Conservation (phyloP, 2,797 vertebrate species). For the Poecilia gillii region DNA sequence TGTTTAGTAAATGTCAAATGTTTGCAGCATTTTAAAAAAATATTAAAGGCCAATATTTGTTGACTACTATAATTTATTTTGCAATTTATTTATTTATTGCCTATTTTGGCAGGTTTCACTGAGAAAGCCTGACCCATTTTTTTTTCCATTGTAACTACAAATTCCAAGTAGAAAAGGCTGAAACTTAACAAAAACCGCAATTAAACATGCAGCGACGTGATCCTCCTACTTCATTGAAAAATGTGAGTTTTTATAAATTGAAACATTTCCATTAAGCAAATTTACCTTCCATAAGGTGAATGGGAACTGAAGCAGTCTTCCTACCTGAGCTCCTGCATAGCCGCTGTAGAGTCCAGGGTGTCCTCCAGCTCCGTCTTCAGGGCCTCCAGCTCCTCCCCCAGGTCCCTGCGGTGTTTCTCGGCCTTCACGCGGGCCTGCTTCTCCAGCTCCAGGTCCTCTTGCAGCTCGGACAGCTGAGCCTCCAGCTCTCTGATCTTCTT, state of each 20-base stretch:
- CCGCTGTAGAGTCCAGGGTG: slow-evolving; percentile 94
- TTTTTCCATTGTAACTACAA: not conserved
- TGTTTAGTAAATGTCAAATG: too few relatives aligned
- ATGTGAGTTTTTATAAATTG: too few relatives aligned
- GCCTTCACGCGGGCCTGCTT: slow-evolving; percentile 89
- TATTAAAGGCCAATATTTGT: too few relatives aligned
- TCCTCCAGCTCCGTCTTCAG: slow-evolving; percentile 97
- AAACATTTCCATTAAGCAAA: too few relatives aligned
- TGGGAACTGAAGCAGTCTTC: not conserved
- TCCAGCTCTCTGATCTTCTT: slow-evolving; percentile 97
- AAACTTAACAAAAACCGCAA: not conserved
- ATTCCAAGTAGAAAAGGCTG: not conserved
- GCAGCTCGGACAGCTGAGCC: slow-evolving; percentile 94
- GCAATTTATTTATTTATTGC: too few relatives aligned
- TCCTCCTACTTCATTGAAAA: too few relatives aligned
- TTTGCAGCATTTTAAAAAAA: too few relatives aligned
- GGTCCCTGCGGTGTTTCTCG: slow-evolving; percentile 94
- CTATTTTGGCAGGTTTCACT: too few relatives aligned
- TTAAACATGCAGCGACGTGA: too few relatives aligned
- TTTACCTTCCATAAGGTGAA: too few relatives aligned
- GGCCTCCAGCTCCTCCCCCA: slow-evolving; percentile 97
- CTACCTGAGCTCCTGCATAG: slow-evolving; percentile 94
- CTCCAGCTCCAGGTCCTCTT: slow-evolving; percentile 97
- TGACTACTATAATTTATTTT: too few relatives aligned
- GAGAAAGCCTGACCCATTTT: too few relatives aligned